These are phyloP conservation scores for Brachionus paranguensis DNA, from an alignment of 1,140 invertebrate genomes.

Conservation along the genomic window DNA sequence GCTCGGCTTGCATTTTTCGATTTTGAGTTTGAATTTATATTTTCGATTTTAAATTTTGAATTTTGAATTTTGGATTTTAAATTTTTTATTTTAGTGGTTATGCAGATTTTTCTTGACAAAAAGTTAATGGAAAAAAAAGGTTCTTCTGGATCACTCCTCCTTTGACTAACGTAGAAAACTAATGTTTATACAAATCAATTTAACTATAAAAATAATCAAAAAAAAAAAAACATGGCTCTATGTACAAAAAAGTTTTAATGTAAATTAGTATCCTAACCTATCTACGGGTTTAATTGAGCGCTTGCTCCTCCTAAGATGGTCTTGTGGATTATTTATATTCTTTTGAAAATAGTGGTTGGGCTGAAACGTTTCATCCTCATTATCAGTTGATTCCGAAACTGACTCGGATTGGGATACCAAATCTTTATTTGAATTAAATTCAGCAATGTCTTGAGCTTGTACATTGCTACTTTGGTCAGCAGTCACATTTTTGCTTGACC, in stretches of 20 bases:
- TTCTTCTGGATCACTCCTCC: background rate
- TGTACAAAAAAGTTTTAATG: background rate
- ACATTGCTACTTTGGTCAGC: background rate
- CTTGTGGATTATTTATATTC: background rate
- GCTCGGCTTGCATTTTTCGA: background rate
- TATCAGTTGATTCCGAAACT: background rate
- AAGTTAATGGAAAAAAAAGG: background rate
- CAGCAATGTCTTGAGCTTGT: background rate
- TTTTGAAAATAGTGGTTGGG: slow-evolving; percentile 9
- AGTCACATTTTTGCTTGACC: background rate
- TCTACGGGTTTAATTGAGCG: background rate
- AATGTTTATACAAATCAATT: too few relatives aligned
- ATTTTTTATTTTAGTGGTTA: background rate
- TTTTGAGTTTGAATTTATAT: too few relatives aligned
- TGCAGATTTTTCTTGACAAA: background rate
- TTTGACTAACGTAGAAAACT: too few relatives aligned
- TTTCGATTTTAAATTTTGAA: background rate
- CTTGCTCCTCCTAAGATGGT: background rate
- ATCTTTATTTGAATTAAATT: background rate
- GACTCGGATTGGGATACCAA: background rate
- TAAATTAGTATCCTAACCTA: background rate
- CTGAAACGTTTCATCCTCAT: background rate
- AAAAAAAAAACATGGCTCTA: too few relatives aligned
- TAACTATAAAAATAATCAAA: too few relatives aligned
- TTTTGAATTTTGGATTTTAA: background rate